Percentiles rank a stretch among this genome's conserved stretches.
Conservation (phyloP, 2,113 vertebrate species). For the Piprites chloris region DNA sequence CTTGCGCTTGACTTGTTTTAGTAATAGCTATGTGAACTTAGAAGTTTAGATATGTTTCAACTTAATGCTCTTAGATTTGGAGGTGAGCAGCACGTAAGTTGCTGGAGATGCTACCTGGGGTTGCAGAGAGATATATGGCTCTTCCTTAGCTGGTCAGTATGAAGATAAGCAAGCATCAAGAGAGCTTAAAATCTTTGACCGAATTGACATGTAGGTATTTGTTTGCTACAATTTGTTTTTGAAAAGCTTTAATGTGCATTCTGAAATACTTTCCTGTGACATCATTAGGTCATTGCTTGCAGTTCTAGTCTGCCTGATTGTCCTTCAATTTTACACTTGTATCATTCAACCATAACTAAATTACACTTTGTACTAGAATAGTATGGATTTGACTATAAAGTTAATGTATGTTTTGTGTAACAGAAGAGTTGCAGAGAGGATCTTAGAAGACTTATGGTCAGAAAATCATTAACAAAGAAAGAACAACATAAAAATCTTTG, state of each 20-base stretch:
- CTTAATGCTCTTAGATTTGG: background rate
- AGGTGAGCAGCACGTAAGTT: background rate
- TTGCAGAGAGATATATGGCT: background rate
- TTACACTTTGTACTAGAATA: background rate
- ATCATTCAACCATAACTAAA: background rate
- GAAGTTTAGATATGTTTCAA: background rate
- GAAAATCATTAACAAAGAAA: background rate
- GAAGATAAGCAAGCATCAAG: background rate
- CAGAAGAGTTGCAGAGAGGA: background rate
- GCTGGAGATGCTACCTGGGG: background rate
- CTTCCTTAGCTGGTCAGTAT: background rate
- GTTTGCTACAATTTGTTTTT: background rate
- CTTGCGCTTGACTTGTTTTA: background rate
- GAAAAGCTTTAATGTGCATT: background rate
- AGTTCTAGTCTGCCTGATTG: background rate
- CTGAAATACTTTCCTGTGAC: background rate
- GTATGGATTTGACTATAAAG: background rate
- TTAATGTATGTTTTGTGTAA: background rate
- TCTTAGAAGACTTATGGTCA: background rate
- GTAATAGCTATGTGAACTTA: background rate
- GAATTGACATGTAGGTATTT: background rate
- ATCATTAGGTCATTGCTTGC: accelerated
- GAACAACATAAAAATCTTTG: background rate
- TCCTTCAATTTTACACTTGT: background rate
- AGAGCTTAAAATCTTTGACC: background rate